phyloP scores from a whole-genome alignment of 2,113 vertebrate genomes.

The Tragelaphus imberbis region DNA sequence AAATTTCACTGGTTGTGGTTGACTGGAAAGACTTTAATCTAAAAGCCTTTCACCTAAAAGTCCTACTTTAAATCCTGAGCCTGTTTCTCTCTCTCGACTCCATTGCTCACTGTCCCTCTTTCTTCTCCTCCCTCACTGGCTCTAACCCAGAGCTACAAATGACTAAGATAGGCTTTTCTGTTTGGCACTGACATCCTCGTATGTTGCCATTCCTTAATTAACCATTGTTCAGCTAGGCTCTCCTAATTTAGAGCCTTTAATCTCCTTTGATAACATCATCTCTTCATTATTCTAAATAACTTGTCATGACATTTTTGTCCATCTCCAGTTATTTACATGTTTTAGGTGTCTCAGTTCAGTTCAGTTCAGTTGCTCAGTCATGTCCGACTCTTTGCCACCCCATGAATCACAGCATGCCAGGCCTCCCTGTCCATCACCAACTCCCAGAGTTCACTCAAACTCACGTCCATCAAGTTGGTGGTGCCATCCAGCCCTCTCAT shows the following conservation, averaged over 20 bases:
- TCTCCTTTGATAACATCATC: neutral
- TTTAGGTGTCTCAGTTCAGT: neutral
- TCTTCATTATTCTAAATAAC: constrained; percentile 20
- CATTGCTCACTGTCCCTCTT: neutral
- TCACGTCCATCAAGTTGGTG: no score
- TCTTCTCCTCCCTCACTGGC: neutral
- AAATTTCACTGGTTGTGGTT: neutral
- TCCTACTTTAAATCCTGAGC: neutral
- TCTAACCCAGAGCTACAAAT: neutral
- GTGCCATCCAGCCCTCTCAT: no score
- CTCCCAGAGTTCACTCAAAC: no score
- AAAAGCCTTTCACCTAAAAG: constrained; percentile 3
- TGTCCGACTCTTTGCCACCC: no score
- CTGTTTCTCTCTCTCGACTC: neutral
- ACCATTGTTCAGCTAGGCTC: neutral
- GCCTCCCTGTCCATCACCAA: no score
- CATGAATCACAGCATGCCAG: no score
- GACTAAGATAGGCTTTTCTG: neutral
- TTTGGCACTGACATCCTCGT: neutral
- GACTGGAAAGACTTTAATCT: neutral
- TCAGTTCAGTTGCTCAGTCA: no score
- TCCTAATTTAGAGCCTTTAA: constrained; percentile 5
- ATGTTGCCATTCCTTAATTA: neutral
- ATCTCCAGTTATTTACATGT: neutral
- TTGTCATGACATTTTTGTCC: neutral